Evolutionary conservation across 1,140 invertebrate genomes (phyloP), one percentile per base, ranked within the genome.

Genomic region (Drosophila ambigua): DNA sequence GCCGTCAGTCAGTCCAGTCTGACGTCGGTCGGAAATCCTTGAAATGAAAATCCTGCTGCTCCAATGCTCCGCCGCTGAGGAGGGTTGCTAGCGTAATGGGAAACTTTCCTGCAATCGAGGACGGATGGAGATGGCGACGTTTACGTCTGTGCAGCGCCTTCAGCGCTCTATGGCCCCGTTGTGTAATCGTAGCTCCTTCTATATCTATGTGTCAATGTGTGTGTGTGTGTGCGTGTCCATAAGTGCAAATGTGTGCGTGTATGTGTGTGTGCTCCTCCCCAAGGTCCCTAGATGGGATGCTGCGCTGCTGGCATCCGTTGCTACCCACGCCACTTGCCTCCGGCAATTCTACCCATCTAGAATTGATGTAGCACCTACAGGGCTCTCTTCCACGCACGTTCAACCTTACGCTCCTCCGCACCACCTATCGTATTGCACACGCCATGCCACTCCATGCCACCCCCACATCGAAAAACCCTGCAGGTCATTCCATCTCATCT

Each of bases 1-100:
- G 61, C 46, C 65, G 65, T 71, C 65, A 74, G 65, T 71, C 65
- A 74, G 74, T 59, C 53, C 64, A 74, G 61, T 63, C 74, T 65
- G 81, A 84, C 78, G 83, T 87, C 69, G 78, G 82, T 87, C 82
- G 82, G 82, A 85, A 85, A 85, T 85, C 82, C 82, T 85, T 85
- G 82, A 85, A 85, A 87, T 60, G 82, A 75, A 87, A 87, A 74
- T 87, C 82, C 82, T 69, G 78, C 28, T 41, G 50, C 31, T 31
- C 31, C 31, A 31, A 13, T 53, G 61, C 64, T 51, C 16, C 63
- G 26, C 54, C 50, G 59, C 63, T 54, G 60, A 54, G 66, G 63
- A 80, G 80, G 80, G 80, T 63, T 73, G 61, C 69, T 72, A 85
- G 53, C 81, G 77, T 54, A 74, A 71, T 73, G 77, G 49, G 78